Conservation (phyloP, 2,113 vertebrate genomes). For the Pavo muticus region DNA sequence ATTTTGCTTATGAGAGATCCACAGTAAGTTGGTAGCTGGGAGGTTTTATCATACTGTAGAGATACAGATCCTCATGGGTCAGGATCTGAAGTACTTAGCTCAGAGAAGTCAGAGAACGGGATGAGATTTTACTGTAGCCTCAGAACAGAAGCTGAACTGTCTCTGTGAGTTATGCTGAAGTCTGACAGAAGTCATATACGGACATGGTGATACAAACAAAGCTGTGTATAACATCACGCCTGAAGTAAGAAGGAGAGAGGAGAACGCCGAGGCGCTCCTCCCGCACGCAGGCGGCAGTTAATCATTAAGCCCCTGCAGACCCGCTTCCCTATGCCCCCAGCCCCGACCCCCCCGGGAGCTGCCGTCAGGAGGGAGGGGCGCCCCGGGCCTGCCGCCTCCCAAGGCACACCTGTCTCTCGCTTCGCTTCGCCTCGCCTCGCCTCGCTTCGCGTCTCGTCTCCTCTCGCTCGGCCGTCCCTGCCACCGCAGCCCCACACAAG, state of each 20-base stretch:
- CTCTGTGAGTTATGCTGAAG: neutral
- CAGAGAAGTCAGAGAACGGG: neutral
- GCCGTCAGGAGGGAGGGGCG: neutral
- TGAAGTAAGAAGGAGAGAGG: neutral
- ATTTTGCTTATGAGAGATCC: neutral
- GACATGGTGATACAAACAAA: neutral
- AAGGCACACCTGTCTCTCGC: neutral
- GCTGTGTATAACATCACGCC: neutral
- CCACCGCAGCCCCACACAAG: neutral
- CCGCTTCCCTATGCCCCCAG: neutral
- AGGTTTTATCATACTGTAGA: neutral
- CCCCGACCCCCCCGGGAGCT: neutral
- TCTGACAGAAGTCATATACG: neutral
- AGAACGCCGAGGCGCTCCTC: neutral
- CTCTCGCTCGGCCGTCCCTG: neutral
- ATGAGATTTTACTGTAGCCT: fast-evolving
- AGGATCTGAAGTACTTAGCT: neutral
- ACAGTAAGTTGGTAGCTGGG: neutral
- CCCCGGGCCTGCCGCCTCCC: neutral
- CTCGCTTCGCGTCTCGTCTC: neutral
- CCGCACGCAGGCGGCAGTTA: constrained; percentile 76
- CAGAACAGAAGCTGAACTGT: neutral
- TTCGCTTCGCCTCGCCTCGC: neutral
- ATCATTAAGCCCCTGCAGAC: constrained; percentile 80
- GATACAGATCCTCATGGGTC: neutral